phyloP scores from a whole-genome alignment of 2,888 invertebrate species.

The Gisinianus flammeolus region DNA sequence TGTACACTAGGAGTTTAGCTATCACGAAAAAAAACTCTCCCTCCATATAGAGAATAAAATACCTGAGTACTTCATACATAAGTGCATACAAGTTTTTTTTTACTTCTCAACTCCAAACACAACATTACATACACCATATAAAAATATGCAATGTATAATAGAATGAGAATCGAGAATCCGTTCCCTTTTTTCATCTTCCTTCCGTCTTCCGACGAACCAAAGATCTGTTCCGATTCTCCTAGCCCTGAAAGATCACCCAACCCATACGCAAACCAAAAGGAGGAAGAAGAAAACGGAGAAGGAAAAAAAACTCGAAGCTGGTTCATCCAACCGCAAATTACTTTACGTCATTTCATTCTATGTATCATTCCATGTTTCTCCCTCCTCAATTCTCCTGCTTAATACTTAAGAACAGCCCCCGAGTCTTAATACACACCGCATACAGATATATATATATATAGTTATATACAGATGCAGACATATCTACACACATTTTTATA shows the following conservation, averaged over 20 bases:
- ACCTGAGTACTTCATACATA: too few relatives aligned
- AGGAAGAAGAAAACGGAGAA: neutral
- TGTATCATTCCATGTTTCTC: conserved; percentile 7
- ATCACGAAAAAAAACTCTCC: too few relatives aligned
- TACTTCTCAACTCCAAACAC: too few relatives aligned
- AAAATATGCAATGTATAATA: too few relatives aligned
- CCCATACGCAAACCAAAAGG: neutral
- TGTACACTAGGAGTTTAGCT: too few relatives aligned
- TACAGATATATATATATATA: too few relatives aligned
- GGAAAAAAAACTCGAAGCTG: neutral
- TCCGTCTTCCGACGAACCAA: neutral
- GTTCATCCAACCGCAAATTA: conserved; percentile 28
- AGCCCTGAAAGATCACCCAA: conserved; percentile 2
- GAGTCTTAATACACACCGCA: neutral
- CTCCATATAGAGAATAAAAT: too few relatives aligned
- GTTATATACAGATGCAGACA: too few relatives aligned
- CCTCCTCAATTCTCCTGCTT: neutral
- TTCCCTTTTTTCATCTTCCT: neutral
- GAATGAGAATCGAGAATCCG: neutral
- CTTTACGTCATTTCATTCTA: conserved; percentile 21
- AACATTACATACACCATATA: too few relatives aligned
- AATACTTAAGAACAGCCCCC: neutral
- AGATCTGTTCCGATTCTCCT: neutral
- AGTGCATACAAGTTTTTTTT: too few relatives aligned
- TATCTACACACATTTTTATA: too few relatives aligned